Percentiles rank a stretch among this genome's conserved stretches.
phyloP scores from a whole-genome alignment of 2,888 invertebrate species.

The Mythimna lalbum region DNA sequence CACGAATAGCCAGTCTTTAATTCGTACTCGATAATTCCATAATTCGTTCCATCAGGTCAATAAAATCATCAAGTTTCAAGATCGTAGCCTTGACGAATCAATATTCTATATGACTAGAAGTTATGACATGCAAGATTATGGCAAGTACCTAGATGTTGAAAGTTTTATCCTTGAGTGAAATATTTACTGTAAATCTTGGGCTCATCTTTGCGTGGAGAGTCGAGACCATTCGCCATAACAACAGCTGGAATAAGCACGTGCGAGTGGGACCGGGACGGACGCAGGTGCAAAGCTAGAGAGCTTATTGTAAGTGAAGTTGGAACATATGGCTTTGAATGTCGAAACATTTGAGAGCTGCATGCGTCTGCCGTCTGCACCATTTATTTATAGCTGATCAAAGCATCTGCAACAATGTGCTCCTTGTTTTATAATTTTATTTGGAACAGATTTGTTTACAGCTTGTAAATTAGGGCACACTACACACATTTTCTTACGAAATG shows the following conservation, averaged over 20 bases:
- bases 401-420: conserved; percentile 63
- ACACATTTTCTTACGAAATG: conserved; percentile 49
- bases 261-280: conserved; percentile 86
- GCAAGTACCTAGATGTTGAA: conserved; percentile 21
- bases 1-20: conserved; percentile 79
- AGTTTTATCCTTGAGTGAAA: conserved; percentile 32
- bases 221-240: conserved; percentile 62
- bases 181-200: conserved; percentile 48
- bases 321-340: conserved; percentile 78
- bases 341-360: conserved; percentile 66
- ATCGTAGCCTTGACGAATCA: conserved; percentile 32
- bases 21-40: conserved; percentile 76
- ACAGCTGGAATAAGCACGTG: conserved; percentile 81
- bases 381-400: conserved; percentile 64
- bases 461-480: conserved; percentile 45
- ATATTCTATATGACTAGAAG: conserved; percentile 12
- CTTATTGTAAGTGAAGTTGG: conserved; percentile 74
- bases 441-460: conserved; percentile 61
- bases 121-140: conserved; percentile 11
- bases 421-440: conserved; percentile 54
- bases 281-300: conserved; percentile 83
- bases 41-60: conserved; percentile 63
- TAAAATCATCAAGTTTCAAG: conserved; percentile 53
- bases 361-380: conserved; percentile 59
- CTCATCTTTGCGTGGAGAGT: conserved; percentile 54